A percentile compares a stretch with the other conserved stretches of the same genome.
Evolutionary conservation across 2,888 invertebrate genomes (phyloP).

Genomic region (Ophonus ardosiacus): DNA sequence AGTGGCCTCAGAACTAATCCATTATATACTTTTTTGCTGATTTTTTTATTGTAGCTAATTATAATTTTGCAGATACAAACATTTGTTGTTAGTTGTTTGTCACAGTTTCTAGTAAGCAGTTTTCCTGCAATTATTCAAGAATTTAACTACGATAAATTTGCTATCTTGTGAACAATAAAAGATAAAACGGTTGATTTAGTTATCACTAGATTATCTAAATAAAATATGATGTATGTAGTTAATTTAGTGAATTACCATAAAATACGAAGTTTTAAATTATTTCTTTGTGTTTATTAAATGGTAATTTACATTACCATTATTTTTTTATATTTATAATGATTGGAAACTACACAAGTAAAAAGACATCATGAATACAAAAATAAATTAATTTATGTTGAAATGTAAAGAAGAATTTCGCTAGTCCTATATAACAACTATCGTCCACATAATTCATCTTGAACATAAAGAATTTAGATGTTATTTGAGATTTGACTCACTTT

Average conservation of each 20-base stretch:
- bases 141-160: not conserved
- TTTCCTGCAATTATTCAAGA: not conserved
- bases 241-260: not conserved
- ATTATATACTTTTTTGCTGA: conserved; percentile 5
- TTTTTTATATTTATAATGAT: no score
- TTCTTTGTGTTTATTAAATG: no score
- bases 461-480: no score
- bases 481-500: no score
- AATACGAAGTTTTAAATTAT: no score
- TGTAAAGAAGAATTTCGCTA: no score
- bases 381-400: no score
- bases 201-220: not conserved
- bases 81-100: not conserved
- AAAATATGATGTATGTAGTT: not conserved
- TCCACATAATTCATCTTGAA: no score
- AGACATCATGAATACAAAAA: no score
- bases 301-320: no score
- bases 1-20: not conserved
- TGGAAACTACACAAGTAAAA: no score
- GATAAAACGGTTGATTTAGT: not conserved
- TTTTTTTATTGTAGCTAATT: not conserved
- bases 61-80: not conserved
- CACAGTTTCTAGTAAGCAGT: not conserved
- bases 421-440: no score
- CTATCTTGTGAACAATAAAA: not conserved